phyloP scores from a whole-genome alignment of 2,888 invertebrate genomes.

The Andrena praecox region DNA sequence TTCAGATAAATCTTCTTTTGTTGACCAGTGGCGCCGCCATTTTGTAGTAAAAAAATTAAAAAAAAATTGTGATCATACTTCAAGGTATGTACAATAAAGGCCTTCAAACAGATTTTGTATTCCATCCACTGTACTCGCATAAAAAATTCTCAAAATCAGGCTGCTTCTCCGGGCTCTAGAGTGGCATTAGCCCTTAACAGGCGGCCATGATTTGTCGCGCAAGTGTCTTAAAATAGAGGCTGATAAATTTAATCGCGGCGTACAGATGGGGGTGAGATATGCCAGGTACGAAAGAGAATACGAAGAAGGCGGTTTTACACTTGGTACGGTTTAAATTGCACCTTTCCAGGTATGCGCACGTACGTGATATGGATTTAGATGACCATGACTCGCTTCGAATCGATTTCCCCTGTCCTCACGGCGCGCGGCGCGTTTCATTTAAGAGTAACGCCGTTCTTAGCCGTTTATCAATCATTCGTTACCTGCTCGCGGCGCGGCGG shows the following conservation, averaged over 20 bases:
- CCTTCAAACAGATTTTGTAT: no score
- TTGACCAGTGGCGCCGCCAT: no score
- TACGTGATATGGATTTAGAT: slow-evolving; percentile 65
- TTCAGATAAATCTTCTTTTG: no score
- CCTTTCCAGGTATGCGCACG: slow-evolving; percentile 12
- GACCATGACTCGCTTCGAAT: slow-evolving; percentile 75
- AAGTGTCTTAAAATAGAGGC: background rate
- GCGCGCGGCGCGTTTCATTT: slow-evolving; percentile 69
- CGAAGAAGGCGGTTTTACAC: background rate
- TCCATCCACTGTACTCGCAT: no score
- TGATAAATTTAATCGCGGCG: background rate
- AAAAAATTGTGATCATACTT: no score
- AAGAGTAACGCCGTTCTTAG: slow-evolving; percentile 63
- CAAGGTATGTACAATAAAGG: no score
- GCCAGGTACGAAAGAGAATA: background rate
- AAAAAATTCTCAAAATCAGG: no score
- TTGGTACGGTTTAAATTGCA: slow-evolving; percentile 8
- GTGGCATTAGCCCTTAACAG: background rate
- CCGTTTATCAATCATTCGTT: slow-evolving; percentile 53
- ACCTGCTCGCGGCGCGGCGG: slow-evolving; percentile 1
- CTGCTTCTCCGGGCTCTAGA: no score
- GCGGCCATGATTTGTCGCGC: background rate
- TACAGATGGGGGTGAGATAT: background rate
- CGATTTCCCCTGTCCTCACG: slow-evolving; percentile 71
- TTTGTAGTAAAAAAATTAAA: no score